Conservation (phyloP, 37 sponge, comb jelly and placozoan species). For the Aplysina aerophoba region DNA sequence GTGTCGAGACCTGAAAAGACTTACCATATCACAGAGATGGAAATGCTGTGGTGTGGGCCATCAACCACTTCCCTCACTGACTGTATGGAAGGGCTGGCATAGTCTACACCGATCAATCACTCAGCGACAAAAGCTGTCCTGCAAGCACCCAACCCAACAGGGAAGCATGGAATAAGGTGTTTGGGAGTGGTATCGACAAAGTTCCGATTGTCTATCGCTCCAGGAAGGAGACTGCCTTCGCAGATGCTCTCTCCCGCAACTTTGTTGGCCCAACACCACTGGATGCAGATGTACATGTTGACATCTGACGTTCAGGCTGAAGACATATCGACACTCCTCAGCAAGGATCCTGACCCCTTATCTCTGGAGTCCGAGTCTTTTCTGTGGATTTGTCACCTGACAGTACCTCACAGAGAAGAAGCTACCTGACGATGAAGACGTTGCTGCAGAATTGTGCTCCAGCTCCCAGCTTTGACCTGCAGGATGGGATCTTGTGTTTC, state of each 20-base stretch:
- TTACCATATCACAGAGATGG: conserved; percentile 30
- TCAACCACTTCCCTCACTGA: conserved; percentile 21
- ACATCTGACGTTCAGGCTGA: no score
- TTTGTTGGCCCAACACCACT: neutral
- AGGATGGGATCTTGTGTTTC: conserved; percentile 49
- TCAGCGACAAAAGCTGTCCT: conserved; percentile 41
- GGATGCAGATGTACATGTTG: neutral
- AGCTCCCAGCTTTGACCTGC: neutral
- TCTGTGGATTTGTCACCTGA: neutral
- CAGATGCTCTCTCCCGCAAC: conserved; percentile 51
- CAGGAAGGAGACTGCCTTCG: conserved; percentile 39
- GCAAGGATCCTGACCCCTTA: neutral
- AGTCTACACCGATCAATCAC: conserved; percentile 44
- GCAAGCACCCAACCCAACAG: conserved; percentile 18
- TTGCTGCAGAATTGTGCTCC: neutral
- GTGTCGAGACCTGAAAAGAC: conserved; percentile 32
- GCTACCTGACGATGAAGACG: conserved; percentile 15
- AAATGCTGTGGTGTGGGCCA: conserved; percentile 50
- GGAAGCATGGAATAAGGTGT: conserved; percentile 53
- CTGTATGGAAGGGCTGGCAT: conserved; percentile 28
- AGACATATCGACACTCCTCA: neutral
- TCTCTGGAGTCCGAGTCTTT: neutral
- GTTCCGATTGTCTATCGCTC: conserved; percentile 24
- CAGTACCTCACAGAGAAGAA: conserved; percentile 32
- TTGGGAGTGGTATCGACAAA: conserved; percentile 1